phyloP scores from a whole-genome alignment of 2,797 vertebrate genomes.

The Delichon dasypus region DNA sequence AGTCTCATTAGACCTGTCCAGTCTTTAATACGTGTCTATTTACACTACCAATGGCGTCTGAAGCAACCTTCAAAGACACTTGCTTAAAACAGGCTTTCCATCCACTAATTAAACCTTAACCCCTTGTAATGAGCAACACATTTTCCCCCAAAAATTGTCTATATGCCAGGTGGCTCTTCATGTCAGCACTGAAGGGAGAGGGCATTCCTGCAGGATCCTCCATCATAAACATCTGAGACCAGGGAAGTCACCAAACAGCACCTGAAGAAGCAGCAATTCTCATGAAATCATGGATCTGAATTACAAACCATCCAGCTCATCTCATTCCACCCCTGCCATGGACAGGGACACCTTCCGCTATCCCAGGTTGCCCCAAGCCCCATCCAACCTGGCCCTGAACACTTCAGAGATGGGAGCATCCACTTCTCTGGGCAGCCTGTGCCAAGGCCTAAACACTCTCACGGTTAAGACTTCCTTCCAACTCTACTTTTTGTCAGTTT shows the following conservation, averaged over 20 bases:
- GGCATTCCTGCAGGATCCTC: conserved; percentile 16
- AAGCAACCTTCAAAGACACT: conserved; percentile 43
- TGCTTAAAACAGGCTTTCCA: conserved; percentile 24
- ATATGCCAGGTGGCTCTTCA: background rate
- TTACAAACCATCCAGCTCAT: background rate
- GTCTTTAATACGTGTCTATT: background rate
- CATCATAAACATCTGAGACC: conserved; percentile 33
- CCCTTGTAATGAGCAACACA: conserved; percentile 6
- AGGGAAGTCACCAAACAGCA: conserved; percentile 18
- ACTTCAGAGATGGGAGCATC: background rate
- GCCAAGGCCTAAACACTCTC: background rate
- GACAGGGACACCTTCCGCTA: background rate
- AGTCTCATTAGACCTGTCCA: background rate
- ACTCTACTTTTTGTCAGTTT: background rate
- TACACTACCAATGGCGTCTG: conserved; percentile 16
- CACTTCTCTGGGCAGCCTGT: background rate
- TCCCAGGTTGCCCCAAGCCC: background rate
- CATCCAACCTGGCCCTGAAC: background rate
- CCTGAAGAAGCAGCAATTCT: background rate
- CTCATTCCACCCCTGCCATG: background rate
- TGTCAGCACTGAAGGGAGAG: conserved; percentile 13
- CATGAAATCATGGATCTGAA: background rate
- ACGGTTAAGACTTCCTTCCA: background rate
- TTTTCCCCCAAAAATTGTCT: background rate
- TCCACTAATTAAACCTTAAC: conserved; percentile 52